Conservation (phyloP, 1,140 invertebrate species). For the Zaprionus davidi region DNA sequence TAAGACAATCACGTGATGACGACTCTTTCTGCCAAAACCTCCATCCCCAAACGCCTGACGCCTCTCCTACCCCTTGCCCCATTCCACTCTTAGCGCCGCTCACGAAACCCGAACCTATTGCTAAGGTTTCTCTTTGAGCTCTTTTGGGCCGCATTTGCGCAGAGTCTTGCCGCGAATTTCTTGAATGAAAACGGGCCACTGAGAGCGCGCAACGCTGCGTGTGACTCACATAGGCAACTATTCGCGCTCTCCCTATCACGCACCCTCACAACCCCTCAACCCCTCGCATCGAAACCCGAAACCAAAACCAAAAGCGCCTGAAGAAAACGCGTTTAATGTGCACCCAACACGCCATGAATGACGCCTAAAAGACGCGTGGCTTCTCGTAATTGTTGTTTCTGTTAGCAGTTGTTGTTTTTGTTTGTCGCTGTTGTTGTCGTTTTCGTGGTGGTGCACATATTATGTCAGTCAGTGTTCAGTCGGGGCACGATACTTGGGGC, state of each 20-base stretch:
- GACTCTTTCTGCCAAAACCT: constrained; percentile 21
- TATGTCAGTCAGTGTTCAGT: constrained; percentile 39
- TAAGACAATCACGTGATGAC: constrained; percentile 66
- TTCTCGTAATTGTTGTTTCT: constrained; percentile 36
- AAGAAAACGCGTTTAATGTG: constrained; percentile 62
- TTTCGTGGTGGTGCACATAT: constrained; percentile 12
- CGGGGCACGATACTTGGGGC: constrained; percentile 1
- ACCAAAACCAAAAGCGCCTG: constrained; percentile 28
- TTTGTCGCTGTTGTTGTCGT: constrained; percentile 24
- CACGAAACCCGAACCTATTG: constrained; percentile 12
- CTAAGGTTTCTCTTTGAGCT: constrained; percentile 68
- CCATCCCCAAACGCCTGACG: background rate
- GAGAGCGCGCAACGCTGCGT: constrained; percentile 22
- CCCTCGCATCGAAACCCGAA: background rate
- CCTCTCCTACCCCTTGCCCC: background rate
- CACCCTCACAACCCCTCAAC: constrained; percentile 53
- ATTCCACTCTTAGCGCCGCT: background rate
- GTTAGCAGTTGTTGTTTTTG: constrained; percentile 25
- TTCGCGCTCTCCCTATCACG: background rate
- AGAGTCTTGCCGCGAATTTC: constrained; percentile 48
- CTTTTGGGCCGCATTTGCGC: constrained; percentile 54
- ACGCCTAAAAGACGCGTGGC: constrained; percentile 73
- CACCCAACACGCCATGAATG: constrained; percentile 74
- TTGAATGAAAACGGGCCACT: constrained; percentile 69
- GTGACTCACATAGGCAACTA: constrained; percentile 61